Evolutionary conservation across 1,140 invertebrate species (phyloP), one percentile per base, ranked within the genome.

Genomic region (Brachionus rubens): DNA sequence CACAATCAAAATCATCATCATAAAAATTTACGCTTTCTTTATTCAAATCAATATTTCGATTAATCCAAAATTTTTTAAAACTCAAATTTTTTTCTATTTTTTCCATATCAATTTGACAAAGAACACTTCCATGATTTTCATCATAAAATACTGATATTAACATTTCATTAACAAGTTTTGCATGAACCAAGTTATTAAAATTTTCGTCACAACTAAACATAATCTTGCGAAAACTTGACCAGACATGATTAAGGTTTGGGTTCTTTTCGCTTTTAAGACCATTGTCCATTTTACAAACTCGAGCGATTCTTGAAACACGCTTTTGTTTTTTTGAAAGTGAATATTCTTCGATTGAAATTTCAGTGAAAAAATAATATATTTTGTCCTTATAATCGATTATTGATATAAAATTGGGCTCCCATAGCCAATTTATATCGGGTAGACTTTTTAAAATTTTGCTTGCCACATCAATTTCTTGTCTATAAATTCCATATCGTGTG

Each of bases 281-380:
- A 2, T 24, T 1, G 24, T 65, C 59, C 41, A 21, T 43, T 65
- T 65, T 65, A n/a, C 59, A 65, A 3, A 65, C 59, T 4, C 59
- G 33, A 24, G 59, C 59, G 3, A 46, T 19, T 41, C 59, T 21
- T 26, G 59, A 43, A 24, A 65, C 16, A 9, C 59, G 33, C 3
- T 65, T 65, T n/a, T 43, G 5, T 24, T 24, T 41, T 43, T 24
- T 65, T 9, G 36, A 26, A 7, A 21, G 1, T 21, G 40, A 65
- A 65, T 21, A 59, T 33, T 65, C 59, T 65, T 65, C 59, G 14
- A 65, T 65, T 26, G 59, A 65, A 65, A 43, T 43, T 65, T 65
- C 59, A 12, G 59, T 65, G 43, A 65, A 65, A 65, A 65, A 65
- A 43, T 65, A 65, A 28, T 30, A 43, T 43, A 65, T 43, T 26